A percentile compares a stretch with the other conserved stretches of the same genome.
Evolutionary conservation across 2,113 vertebrate species (phyloP).

Genomic region (Phoxinus phoxinus): DNA sequence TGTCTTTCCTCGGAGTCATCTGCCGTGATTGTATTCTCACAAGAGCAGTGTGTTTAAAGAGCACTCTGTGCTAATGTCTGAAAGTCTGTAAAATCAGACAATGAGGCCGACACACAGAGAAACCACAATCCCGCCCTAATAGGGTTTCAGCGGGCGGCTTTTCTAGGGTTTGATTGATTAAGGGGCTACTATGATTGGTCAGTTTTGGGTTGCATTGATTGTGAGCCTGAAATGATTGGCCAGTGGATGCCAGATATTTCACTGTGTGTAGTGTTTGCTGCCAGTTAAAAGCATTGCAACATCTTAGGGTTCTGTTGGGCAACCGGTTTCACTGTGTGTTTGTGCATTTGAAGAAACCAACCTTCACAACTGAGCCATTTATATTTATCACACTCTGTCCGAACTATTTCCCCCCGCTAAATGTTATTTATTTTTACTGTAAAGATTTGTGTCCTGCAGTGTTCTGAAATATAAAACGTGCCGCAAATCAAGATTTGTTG

Average conservation of each 20-base stretch:
- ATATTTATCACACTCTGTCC: constrained; percentile 50
- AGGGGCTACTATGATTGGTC: constrained; percentile 35
- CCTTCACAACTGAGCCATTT: constrained; percentile 62
- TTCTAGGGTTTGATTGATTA: constrained; percentile 22
- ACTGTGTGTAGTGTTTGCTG: neutral
- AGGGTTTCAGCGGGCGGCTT: constrained; percentile 24
- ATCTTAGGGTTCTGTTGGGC: neutral
- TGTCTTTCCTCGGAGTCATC: constrained; percentile 1
- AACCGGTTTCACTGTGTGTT: neutral
- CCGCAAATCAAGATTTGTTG: neutral
- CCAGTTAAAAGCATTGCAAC: neutral
- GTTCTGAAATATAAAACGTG: constrained; percentile 20
- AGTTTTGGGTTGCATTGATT: constrained; percentile 29
- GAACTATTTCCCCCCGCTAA: constrained; percentile 48
- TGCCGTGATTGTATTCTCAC: neutral
- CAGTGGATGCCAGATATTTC: constrained; percentile 43
- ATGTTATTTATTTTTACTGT: constrained; percentile 69
- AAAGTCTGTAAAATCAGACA: constrained; percentile 14
- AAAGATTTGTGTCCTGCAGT: constrained; percentile 50
- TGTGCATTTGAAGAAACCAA: constrained; percentile 5
- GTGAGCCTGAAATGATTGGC: neutral
- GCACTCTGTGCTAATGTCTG: constrained; percentile 2
- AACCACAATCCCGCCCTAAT: constrained; percentile 7
- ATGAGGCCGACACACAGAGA: constrained; percentile 26
- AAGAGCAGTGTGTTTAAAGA: constrained; percentile 18